Base-by-base conservation (phyloP, 2,113 vertebrate species). In the Protobothrops flavoviridis region DNA sequence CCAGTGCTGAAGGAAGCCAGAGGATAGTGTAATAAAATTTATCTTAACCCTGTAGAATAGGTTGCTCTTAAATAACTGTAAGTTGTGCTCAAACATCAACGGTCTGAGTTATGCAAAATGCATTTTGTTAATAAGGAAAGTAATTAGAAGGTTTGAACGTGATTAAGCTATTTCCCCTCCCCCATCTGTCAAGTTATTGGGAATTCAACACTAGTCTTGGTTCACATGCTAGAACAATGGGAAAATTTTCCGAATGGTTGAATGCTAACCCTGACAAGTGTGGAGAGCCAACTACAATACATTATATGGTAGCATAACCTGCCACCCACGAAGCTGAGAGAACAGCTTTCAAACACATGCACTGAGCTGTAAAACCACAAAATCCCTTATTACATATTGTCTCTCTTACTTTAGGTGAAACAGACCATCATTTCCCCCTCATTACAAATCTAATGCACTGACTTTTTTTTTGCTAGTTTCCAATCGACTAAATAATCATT, bases 311-410 rank as follows among this genome's bases (percentile, higher is more conserved):
- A 98, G 98, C 98, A 98, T 98, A 99, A 98, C 97, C 97, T 98
- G 98, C 99, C 99, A 99, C 99, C 99, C 99, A 99, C 98, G 98
- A 98, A 98, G 99, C 98, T 98, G 98, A 98, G 98, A 98, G 98
- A 98, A 98, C 97, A 96, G 98, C 98, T 99, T 98, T 99, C 98
- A 98, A 98, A 98, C 98, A 98, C 98, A 98, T 98, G 98, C 98
- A 98, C 97, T 98, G 98, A 98, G 98, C 98, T 99, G 98, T 98
- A 98, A 99, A 99, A 98, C 98, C 98, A 98, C 98, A 98, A 97
- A 98, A 98, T 98, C 99, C 98, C 98, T 98, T 98, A 98, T 97
- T 98, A 98, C 98, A 98, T 98, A 98, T 98, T 99, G 99, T 99
- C 98, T 98, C 98, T 97, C 98, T 98, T 97, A 98, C 97, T 99